Conservation (phyloP, 2,888 invertebrate species). For the Sycophila texana region DNA sequence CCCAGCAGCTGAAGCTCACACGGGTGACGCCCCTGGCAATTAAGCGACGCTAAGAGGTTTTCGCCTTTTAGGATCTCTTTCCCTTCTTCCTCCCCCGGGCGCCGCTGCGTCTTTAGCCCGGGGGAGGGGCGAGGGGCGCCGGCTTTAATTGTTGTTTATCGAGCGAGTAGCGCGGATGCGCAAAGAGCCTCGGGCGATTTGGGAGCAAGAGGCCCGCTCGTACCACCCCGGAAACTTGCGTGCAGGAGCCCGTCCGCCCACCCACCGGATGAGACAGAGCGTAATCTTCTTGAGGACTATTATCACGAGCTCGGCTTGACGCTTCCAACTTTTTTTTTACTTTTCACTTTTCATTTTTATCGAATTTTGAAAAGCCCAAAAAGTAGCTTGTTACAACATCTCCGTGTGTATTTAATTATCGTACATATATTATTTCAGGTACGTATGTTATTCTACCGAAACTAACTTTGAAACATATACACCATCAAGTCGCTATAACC, state of each 20-base stretch:
- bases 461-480: too few species aligned
- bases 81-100: constrained; percentile 11
- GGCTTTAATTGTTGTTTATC: constrained; percentile 67
- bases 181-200: constrained; percentile 43
- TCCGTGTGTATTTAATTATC: too few species aligned
- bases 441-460: too few species aligned
- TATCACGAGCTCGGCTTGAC: not conserved
- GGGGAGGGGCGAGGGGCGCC: constrained; percentile 51
- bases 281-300: constrained; percentile 46
- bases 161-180: constrained; percentile 55
- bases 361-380: too few species aligned
- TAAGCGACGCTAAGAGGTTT: constrained; percentile 67
- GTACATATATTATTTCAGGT: too few species aligned
- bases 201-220: not conserved
- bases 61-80: constrained; percentile 61
- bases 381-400: too few species aligned
- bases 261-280: constrained; percentile 46
- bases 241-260: constrained; percentile 45
- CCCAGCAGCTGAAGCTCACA: not conserved
- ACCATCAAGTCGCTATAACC: too few species aligned
- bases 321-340: not conserved
- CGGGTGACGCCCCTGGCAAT: constrained; percentile 58
- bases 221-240: constrained; percentile 54
- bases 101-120: constrained; percentile 1
- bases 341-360: too few species aligned